Evolutionary conservation across 2,888 invertebrate genomes (phyloP).

Genomic region (Brenthis daphne): DNA sequence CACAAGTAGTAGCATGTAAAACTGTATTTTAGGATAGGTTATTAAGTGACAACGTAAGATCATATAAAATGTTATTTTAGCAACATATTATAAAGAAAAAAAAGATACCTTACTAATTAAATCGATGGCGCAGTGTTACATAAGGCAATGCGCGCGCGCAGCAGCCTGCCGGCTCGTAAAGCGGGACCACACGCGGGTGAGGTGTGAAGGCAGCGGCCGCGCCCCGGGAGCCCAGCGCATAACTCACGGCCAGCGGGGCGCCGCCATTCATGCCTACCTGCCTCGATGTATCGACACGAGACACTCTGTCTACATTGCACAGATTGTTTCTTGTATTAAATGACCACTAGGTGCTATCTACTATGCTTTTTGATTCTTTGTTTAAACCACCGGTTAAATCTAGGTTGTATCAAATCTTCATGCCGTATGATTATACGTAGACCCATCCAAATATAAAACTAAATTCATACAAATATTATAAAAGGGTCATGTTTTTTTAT

Average conservation of each 20-base stretch:
- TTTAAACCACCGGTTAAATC: background rate
- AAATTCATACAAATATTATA: too few species aligned
- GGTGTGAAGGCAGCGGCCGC: constrained; percentile 79
- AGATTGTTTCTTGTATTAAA: constrained; percentile 27
- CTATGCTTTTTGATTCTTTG: background rate
- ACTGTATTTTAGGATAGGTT: too few species aligned
- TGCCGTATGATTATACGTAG: too few species aligned
- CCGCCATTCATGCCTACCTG: constrained; percentile 79
- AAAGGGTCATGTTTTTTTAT: too few species aligned
- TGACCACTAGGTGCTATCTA: background rate
- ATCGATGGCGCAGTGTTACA: constrained; percentile 27
- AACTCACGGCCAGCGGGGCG: constrained; percentile 80
- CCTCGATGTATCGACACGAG: constrained; percentile 63
- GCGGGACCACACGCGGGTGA: constrained; percentile 81
- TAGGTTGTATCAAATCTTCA: too few species aligned
- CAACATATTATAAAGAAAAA: background rate
- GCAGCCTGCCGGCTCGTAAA: constrained; percentile 73
- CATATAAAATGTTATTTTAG: too few species aligned
- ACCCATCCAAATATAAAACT: too few species aligned
- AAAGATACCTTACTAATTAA: background rate
- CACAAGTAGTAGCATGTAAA: too few species aligned
- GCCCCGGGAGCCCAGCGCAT: constrained; percentile 75
- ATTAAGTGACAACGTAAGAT: too few species aligned
- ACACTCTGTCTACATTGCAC: constrained; percentile 64
- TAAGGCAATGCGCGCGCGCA: constrained; percentile 54